phyloP scores from a whole-genome alignment of 2,797 vertebrate species.

The Rhadinocentrus ornatus region DNA sequence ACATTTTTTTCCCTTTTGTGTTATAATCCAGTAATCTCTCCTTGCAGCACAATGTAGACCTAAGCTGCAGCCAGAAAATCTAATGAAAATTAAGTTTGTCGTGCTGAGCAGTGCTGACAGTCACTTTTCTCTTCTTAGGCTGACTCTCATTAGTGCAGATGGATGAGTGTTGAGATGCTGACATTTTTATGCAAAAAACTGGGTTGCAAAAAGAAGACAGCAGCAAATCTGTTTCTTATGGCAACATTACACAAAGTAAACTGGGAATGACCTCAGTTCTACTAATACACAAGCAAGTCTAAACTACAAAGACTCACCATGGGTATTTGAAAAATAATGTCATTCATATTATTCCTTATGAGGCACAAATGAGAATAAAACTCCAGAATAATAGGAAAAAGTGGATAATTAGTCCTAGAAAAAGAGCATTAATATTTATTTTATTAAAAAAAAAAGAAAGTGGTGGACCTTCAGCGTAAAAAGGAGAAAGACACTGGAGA shows the following conservation, averaged over 20 bases:
- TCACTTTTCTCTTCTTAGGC: constrained; percentile 44
- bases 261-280: constrained; percentile 55
- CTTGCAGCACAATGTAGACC: constrained; percentile 56
- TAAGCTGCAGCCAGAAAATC: constrained; percentile 50
- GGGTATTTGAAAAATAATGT: constrained; percentile 37
- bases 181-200: constrained; percentile 58
- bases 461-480: constrained; percentile 24
- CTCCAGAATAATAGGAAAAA: constrained; percentile 31
- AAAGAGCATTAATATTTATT: constrained; percentile 62
- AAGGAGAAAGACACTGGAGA: constrained; percentile 34
- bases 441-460: constrained; percentile 31
- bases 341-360: constrained; percentile 29
- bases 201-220: constrained; percentile 52
- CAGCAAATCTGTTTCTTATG: constrained; percentile 36
- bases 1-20: constrained; percentile 36
- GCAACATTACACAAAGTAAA: constrained; percentile 49
- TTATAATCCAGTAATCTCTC: constrained; percentile 75
- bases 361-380: constrained; percentile 45
- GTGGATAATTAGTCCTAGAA: constrained; percentile 37
- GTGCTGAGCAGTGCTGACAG: constrained; percentile 46
- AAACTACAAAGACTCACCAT: constrained; percentile 39
- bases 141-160: constrained; percentile 65
- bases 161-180: constrained; percentile 51
- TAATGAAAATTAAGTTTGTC: constrained; percentile 60
- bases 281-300: constrained; percentile 19